Evolutionary conservation across 2,113 vertebrate genomes (phyloP), one percentile per base, ranked within the genome.

Genomic region (Mustela lutreola): DNA sequence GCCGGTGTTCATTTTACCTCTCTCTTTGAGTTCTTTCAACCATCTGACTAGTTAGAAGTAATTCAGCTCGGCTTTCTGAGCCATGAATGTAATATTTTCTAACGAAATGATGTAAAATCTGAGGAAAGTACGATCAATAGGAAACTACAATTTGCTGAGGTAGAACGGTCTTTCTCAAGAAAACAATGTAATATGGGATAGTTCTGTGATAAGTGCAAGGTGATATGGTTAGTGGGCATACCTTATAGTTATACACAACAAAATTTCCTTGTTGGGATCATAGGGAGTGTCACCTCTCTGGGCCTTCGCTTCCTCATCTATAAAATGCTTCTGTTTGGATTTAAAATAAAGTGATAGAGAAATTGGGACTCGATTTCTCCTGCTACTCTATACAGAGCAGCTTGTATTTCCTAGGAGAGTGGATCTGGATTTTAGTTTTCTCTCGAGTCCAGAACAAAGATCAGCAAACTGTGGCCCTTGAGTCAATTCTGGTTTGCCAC

Each of bases 11-110:
- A 56, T 89, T 81, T 92, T 10, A 56, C 0, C 8, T 70, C 33
- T 79, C 63, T 42, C 73, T 96, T 92, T 21, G 67, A 94, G n/a
- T 91, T 95, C 50, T 93, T 97, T 75, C 14, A 80, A 78, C 33
- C 48, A 73, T 56, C 63, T 33, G 8, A 15, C 50, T 91, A 63
- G 11, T 91, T 87, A 95, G 65, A 95, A 96, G 14, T 56, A 39
- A 95, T 67, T 94, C 4, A 24, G n/a, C 22, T 86, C 78, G 53
- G 7, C 24, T 91, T 95, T 81, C 45, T 94, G 58, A 93, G 2
- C 22, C 65, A 42, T 39, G 56, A 67, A n/a, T 39, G 28, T 11
- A 94, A 16, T 88, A 73, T 53, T 94, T 96, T 92, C 42, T 18
- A 79, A 60, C 31, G 56, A 93, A 67, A 89, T 70, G 18, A 76